Evolutionary conservation across 2,797 vertebrate species (phyloP).

Genomic region (Heterohyrax brucei): DNA sequence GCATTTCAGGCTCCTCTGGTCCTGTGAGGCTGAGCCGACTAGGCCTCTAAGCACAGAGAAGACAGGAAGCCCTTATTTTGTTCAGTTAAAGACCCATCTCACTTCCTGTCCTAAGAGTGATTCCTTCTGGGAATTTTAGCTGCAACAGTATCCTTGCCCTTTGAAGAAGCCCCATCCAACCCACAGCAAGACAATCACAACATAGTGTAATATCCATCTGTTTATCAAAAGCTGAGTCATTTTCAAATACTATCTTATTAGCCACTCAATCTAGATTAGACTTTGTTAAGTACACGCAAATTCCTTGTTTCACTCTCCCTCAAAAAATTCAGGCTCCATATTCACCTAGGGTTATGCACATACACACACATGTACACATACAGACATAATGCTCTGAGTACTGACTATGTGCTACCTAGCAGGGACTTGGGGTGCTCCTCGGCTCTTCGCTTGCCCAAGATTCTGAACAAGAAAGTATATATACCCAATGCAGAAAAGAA

Average conservation of each 20-base stretch:
- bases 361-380: neutral
- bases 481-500: neutral
- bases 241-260: neutral
- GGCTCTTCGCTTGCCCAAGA: neutral
- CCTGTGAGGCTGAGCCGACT: neutral
- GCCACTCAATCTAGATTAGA: neutral
- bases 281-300: neutral
- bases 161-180: neutral
- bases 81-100: neutral
- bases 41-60: neutral
- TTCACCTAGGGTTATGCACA: neutral
- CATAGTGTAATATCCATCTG: neutral
- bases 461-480: neutral
- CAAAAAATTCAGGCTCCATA: neutral
- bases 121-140: neutral
- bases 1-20: accelerated
- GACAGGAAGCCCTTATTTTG: neutral
- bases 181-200: neutral
- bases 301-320: slow-evolving; percentile 12
- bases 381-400: neutral
- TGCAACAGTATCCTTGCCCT: neutral
- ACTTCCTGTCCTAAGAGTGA: neutral
- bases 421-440: neutral
- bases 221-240: neutral
- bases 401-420: neutral